Conservation (phyloP, 2,888 invertebrate species). For the Odontocerum albicorne region DNA sequence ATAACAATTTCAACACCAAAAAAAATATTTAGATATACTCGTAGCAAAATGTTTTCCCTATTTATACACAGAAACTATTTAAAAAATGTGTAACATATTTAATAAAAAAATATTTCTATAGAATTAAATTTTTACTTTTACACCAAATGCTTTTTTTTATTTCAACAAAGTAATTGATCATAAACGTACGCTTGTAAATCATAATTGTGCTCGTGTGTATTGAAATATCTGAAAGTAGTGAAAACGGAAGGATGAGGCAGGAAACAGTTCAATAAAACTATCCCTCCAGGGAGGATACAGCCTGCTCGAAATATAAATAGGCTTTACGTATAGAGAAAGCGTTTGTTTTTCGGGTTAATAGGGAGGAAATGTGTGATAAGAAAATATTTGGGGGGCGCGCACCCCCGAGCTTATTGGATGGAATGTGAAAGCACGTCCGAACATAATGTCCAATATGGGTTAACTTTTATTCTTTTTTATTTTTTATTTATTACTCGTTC, state of each 20-base stretch:
- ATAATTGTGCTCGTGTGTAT: no score
- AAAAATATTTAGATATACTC: no score
- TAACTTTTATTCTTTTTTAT: conserved; percentile 18
- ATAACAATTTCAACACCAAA: no score
- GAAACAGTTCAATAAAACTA: conserved; percentile 36
- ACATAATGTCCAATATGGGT: conserved; percentile 25
- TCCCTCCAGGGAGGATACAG: conserved; percentile 29
- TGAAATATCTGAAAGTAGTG: no score
- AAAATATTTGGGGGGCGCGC: conserved; percentile 34
- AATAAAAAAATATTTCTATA: no score
- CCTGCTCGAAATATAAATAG: conserved; percentile 36
- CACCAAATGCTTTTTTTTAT: no score
- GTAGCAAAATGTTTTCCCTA: no score
- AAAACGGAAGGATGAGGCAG: conserved; percentile 24
- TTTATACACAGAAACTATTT: no score
- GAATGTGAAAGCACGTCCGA: conserved; percentile 32
- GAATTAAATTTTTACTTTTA: no score
- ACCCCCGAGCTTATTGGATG: conserved; percentile 32
- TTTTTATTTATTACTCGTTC: no score
- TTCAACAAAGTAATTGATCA: no score
- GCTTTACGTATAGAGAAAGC: conserved; percentile 32
- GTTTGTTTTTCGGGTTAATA: conserved; percentile 37
- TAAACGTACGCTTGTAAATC: conserved; percentile 25
- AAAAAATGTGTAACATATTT: no score
- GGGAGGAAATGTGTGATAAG: conserved; percentile 37